Percentiles rank a stretch among this genome's conserved stretches.
Conservation (phyloP, 2,797 vertebrate genomes). For the Phalanger gymnotis region DNA sequence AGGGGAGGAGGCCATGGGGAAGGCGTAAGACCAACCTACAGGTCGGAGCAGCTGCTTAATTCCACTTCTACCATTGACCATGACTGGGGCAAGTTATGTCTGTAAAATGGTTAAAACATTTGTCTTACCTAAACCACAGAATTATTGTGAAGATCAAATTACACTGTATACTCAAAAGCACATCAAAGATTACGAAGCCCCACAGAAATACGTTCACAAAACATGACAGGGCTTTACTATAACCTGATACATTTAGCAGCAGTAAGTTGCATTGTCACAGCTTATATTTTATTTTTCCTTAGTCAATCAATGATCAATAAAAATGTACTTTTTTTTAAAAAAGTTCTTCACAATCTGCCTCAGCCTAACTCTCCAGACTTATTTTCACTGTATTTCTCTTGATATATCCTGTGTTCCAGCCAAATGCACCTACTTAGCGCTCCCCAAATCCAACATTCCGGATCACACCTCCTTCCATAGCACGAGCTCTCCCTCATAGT, state of each 20-base stretch:
- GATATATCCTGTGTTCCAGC: not conserved
- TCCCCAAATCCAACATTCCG: not conserved
- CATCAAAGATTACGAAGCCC: not conserved
- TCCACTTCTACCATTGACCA: not conserved
- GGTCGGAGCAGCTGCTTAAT: not conserved
- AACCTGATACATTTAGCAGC: not conserved
- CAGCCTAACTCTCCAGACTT: not conserved
- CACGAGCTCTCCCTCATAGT: not conserved
- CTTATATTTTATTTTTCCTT: not conserved
- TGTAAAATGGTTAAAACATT: conserved; percentile 16
- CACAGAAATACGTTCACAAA: not conserved
- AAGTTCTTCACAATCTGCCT: not conserved
- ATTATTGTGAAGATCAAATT: not conserved
- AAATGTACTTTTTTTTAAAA: not conserved
- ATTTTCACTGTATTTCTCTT: not conserved
- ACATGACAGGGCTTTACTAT: not conserved
- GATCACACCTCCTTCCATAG: not conserved
- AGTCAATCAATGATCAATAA: conserved; percentile 25
- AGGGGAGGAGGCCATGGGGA: not conserved
- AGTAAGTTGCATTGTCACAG: conserved; percentile 4
- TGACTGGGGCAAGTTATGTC: not conserved
- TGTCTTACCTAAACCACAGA: not conserved
- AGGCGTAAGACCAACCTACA: not conserved
- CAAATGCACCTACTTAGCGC: not conserved
- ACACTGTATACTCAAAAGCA: not conserved